Percentiles rank a stretch among this genome's conserved stretches.
phyloP scores from a whole-genome alignment of 2,797 vertebrate species.

The Meda fulgida region DNA sequence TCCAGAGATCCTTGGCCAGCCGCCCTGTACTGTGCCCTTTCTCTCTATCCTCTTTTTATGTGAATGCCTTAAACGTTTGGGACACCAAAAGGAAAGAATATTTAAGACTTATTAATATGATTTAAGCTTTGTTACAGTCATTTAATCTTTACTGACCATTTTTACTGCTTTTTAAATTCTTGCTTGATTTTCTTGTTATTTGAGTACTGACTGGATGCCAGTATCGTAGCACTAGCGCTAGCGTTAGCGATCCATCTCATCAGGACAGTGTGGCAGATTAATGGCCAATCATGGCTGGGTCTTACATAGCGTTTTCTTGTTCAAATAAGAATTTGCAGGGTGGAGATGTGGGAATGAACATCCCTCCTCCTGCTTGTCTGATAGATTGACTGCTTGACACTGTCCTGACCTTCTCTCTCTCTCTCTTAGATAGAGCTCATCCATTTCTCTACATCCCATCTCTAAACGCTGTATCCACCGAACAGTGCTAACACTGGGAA shows the following conservation, averaged over 20 bases:
- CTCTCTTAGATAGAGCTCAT: conserved; percentile 62
- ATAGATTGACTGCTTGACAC: conserved; percentile 71
- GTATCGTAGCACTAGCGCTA: neutral
- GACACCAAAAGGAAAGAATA: neutral
- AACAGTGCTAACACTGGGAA: conserved; percentile 44
- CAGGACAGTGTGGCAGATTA: conserved; percentile 53
- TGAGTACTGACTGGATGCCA: conserved; percentile 8
- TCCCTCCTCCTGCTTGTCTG: conserved; percentile 60
- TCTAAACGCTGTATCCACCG: conserved; percentile 64
- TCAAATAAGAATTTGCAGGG: conserved; percentile 53
- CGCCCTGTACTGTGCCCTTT: neutral
- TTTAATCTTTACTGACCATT: conserved; percentile 5
- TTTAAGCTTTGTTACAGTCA: neutral
- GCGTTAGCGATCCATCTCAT: conserved; percentile 41
- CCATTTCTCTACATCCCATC: conserved; percentile 67
- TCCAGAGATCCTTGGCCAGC: conserved; percentile 12
- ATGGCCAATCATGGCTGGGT: conserved; percentile 56
- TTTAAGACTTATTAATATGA: neutral
- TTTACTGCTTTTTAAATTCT: conserved; percentile 9
- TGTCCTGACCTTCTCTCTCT: conserved; percentile 66
- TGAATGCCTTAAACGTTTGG: neutral
- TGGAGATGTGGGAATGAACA: conserved; percentile 53
- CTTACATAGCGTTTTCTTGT: conserved; percentile 53
- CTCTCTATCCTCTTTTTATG: conserved; percentile 9
- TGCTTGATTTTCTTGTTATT: conserved; percentile 39